Base-by-base conservation (phyloP, 2,888 invertebrate genomes). In the Andrena praecox region DNA sequence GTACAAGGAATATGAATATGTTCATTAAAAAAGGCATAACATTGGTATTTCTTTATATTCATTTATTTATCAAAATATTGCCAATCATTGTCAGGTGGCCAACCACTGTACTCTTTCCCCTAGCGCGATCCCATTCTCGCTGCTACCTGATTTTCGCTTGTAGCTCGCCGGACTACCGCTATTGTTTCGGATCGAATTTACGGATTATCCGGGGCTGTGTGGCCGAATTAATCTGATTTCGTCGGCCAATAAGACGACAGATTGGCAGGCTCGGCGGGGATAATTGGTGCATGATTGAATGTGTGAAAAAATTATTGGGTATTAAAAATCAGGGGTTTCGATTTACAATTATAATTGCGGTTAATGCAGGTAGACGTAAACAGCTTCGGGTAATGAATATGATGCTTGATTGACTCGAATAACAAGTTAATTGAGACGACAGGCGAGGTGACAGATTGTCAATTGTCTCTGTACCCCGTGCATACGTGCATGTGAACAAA, bases 391-490 rank as follows among this genome's bases (percentile, higher is more conserved):
- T 66, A 84, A 87, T 82, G 80, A 87, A 75, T 84, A 66, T 27
- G 69, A 63, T 63, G 62, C 72, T 64, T 67, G 70, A 78, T 77
- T 63, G 73, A 74, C 66, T 78, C 73, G 62, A 80, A 76, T 81
- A 84, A 86, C 63, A 75, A 79, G 77, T 88, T 86, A 83, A 88
- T 88, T 80, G 85, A 83, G 78, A 71, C 74, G 80, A 80, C 72
- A 75, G 82, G 73, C 77, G 70, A 77, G 63, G 78, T 83, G 80
- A 81, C 86, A 83, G 78, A 81, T 83, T 81, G 86, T 86, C 81
- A 82, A 80, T 88, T 81, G 82, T 76, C 73, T 35, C 68, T 76
- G 59, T 62, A 56, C 75, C 24, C 56, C 50, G 80, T 70, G 74
- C 72, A 75, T 60, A 80, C 63, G 27, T 59, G 62, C 62, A 29